Base-by-base conservation (phyloP, 2,113 vertebrate species). In the Tinamus guttatus region DNA sequence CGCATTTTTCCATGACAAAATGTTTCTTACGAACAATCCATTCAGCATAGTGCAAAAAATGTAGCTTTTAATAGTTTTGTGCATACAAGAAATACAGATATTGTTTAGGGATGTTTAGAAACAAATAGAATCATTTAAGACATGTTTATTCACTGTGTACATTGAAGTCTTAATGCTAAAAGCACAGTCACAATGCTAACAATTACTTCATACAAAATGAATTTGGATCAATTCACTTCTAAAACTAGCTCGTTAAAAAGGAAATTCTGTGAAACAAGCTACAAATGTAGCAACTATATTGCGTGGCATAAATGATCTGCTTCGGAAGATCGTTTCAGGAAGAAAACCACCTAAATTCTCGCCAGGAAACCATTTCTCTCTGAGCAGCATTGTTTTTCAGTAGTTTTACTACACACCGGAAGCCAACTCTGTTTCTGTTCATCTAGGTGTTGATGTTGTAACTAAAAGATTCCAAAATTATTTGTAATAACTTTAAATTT, bases 321-420 rank as follows among this genome's bases (percentile, higher is more conserved):
- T 85, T 93, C 59, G 91, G 81, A 74, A 81, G n/a, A 34, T 34
- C 43, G 16, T 4, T 80, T 43, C 11, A 65, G 75, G 65, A 90
- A 54, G 74, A 94, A 93, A 94, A 77, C 22, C 84, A 41, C 58
- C 21, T 21, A 62, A 63, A 65, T 91, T 93, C 43, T 90, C 60
- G 63, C 71, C 91, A 81, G 90, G 89, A 97, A 96, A 89, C 82
- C 45, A 91, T 87, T 79, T 87, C 69, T 73, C 70, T 91, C 85
- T 80, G 16, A 6, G 58, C 49, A 93, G 71, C 49, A 38, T 22
- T 93, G 81, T 88, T 92, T 83, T 89, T 94, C 83, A 77, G 87
- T 89, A 86, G 80, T 94, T 73, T 74, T 59, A 92, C 71, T 96
- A 52, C 24, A 84, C 34, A 75, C 81, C 69, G 83, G 94, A 96